A percentile compares a stretch with the other conserved stretches of the same genome.
Evolutionary conservation across 2,797 vertebrate species (phyloP).

Genomic region (Pseudotriccus pelzelni): DNA sequence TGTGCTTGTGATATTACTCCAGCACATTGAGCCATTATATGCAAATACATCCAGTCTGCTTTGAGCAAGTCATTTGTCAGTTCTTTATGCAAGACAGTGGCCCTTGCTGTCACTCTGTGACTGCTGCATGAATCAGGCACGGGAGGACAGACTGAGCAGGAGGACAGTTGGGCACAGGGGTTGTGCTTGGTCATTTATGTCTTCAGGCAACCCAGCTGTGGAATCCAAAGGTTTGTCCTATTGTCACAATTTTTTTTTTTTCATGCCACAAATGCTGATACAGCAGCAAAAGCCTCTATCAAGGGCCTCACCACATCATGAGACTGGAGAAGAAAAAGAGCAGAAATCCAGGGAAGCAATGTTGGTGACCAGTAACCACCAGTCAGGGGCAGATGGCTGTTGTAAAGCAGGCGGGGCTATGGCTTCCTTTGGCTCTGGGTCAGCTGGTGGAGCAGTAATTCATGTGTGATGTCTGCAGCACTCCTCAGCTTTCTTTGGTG

Average conservation of each 20-base stretch:
- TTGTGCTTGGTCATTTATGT: neutral
- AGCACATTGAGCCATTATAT: neutral
- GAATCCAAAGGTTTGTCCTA: constrained; percentile 8
- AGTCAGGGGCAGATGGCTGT: neutral
- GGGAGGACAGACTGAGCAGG: neutral
- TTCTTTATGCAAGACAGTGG: neutral
- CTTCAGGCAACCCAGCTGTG: neutral
- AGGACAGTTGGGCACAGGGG: neutral
- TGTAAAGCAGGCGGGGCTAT: neutral
- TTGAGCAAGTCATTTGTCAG: neutral
- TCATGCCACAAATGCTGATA: constrained; percentile 56
- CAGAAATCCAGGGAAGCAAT: constrained; percentile 19
- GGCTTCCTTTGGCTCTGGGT: neutral
- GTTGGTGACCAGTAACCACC: constrained; percentile 36
- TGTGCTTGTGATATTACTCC: neutral
- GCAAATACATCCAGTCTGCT: neutral
- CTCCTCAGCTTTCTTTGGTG: neutral
- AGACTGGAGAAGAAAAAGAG: constrained; percentile 18
- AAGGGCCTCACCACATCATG: constrained; percentile 34
- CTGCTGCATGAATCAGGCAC: neutral
- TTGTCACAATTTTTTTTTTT: neutral
- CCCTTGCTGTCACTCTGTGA: neutral
- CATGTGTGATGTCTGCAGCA: neutral
- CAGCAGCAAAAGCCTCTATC: constrained; percentile 52
- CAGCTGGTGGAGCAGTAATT: neutral